Evolutionary conservation across 1,140 invertebrate genomes (phyloP), one percentile per base, ranked within the genome.

Genomic region (Forficula auricularia): DNA sequence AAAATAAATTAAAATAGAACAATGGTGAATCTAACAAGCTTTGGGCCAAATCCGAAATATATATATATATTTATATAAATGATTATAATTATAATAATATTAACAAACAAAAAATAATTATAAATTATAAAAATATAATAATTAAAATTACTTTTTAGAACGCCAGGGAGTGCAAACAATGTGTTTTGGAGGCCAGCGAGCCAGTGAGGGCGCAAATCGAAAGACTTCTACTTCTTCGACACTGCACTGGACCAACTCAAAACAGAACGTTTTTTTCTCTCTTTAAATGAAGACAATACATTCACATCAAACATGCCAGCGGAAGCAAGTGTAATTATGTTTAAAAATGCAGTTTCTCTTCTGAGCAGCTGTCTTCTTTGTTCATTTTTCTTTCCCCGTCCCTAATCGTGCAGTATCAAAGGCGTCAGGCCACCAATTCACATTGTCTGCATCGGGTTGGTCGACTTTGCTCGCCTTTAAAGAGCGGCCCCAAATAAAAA

Each of bases 341-440:
- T 36, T 32, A 9, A 36, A 18, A 36, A 14, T 36, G n/a, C 8
- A 7, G 34, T 8, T 9, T 9, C 30, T n/a, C 8, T 9, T 32
- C 8, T 9, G n/a, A 32, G n/a, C 16, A 18, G n/a, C n/a, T 36
- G 4, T 36, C 34, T 7, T 36, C 30, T 27, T 27, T 18, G 20
- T 12, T 40, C 22, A 3, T 15, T 8, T 10, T n/a, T 30, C 12
- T 6, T 39, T 10, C 31, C 41, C 42, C 40, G 48, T 45, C 48
- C n/a, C n/a, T 27, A 10, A 10, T 6, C 22, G 22, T 27, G 22
- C 22, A 27, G 22, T 27, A 27, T 27, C 22, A 27, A 27, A 27
- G 22, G 53, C 55, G 56, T 61, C 58, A 54, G 64, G 62, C 63
- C 62, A 62, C 63, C 63, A 65, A 63, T 61, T 64, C 63, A 65